phyloP scores from a whole-genome alignment of 2,113 vertebrate genomes.

The Gymnocephalus cernua region DNA sequence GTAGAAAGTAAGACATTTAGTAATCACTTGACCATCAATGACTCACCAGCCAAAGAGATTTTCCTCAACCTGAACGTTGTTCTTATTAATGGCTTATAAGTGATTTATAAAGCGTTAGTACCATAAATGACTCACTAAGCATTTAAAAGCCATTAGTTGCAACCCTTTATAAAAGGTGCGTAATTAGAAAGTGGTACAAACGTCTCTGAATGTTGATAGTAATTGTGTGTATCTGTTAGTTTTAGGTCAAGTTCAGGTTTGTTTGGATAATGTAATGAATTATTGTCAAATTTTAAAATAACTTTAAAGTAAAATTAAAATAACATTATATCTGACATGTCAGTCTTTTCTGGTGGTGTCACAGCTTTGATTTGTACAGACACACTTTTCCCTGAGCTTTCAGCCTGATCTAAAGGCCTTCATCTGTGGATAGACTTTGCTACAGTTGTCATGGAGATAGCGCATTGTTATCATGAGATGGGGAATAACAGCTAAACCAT shows the following conservation, averaged over 20 bases:
- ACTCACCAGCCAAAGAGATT: background rate
- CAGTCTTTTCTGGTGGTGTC: slow-evolving; percentile 15
- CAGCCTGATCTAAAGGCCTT: background rate
- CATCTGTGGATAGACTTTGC: background rate
- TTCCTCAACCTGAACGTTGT: background rate
- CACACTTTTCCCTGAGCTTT: background rate
- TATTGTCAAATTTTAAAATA: background rate
- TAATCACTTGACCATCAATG: background rate
- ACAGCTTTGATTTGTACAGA: background rate
- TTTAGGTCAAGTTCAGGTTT: background rate
- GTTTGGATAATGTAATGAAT: background rate
- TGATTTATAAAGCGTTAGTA: background rate
- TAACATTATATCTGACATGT: background rate
- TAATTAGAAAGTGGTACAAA: background rate
- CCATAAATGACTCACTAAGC: background rate
- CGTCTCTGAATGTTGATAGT: background rate
- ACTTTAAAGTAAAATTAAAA: background rate
- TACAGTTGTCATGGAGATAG: background rate
- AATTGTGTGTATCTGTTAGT: background rate
- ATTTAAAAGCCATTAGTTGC: too few species aligned
- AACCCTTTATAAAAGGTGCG: background rate
- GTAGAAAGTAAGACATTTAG: background rate
- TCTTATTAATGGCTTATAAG: background rate
- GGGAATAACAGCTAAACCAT: background rate
- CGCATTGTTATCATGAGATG: background rate